Evolutionary conservation across 2,888 invertebrate species (phyloP).

Genomic region (Drosophila incognita): DNA sequence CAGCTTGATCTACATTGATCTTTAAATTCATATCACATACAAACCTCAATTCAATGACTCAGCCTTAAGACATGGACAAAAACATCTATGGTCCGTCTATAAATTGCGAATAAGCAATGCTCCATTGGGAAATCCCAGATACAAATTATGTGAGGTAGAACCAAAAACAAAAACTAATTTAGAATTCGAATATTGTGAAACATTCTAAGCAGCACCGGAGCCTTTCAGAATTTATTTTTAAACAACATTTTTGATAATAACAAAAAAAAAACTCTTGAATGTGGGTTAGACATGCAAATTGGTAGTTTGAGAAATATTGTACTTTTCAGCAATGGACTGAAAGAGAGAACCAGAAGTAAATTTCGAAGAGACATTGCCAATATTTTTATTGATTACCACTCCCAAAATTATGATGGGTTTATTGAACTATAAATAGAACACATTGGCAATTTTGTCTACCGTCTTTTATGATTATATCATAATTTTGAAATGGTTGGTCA

Average conservation of each 20-base stretch:
- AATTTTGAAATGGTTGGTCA: constrained; percentile 23
- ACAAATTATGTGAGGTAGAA: constrained; percentile 45
- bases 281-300: constrained; percentile 49
- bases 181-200: constrained; percentile 12
- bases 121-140: constrained; percentile 55
- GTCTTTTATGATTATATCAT: constrained; percentile 55
- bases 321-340: constrained; percentile 16
- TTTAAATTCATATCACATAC: constrained; percentile 46
- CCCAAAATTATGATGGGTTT: constrained; percentile 45
- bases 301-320: constrained; percentile 25
- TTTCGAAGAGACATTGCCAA: neutral
- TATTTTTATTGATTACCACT: constrained; percentile 24
- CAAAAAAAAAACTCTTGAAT: constrained; percentile 7
- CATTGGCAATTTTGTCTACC: neutral
- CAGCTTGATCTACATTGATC: constrained; percentile 17
- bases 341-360: neutral
- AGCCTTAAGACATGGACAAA: constrained; percentile 13
- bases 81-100: constrained; percentile 58
- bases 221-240: neutral
- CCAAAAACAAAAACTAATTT: constrained; percentile 17
- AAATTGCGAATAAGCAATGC: constrained; percentile 61
- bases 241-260: neutral
- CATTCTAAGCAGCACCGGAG: constrained; percentile 26
- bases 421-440: constrained; percentile 45
- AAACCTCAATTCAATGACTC: constrained; percentile 27